Evolutionary conservation across 2,113 vertebrate genomes (phyloP).

Genomic region (Syngnathus scovelli): DNA sequence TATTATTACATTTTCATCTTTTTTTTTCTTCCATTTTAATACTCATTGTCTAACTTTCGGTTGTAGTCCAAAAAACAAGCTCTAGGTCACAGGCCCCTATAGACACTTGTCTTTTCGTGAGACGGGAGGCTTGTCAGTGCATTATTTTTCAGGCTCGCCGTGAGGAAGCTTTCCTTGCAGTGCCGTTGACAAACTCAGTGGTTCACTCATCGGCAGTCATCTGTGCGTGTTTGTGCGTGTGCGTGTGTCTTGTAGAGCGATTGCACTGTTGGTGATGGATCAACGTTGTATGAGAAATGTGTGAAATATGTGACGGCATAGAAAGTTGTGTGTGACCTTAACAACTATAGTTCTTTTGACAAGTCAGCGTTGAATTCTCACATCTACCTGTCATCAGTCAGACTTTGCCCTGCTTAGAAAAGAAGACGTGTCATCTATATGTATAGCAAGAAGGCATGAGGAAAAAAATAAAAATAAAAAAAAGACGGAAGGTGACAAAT

Average conservation of each 20-base stretch:
- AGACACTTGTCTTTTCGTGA: neutral
- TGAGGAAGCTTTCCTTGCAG: neutral
- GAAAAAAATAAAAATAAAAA: slow-evolving; percentile 61
- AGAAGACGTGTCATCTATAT: slow-evolving; percentile 51
- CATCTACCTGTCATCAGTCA: slow-evolving; percentile 17
- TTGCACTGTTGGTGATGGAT: neutral
- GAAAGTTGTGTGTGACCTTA: neutral
- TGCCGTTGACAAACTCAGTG: neutral
- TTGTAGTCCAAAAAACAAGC: neutral
- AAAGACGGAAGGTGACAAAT: slow-evolving; percentile 59
- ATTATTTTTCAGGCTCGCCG: neutral
- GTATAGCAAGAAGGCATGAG: slow-evolving; percentile 71
- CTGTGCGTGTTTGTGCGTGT: neutral
- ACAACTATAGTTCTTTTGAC: neutral
- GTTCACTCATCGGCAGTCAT: neutral
- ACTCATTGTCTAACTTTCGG: neutral
- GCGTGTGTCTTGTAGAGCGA: neutral
- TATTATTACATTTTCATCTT: no score
- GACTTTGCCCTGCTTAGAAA: slow-evolving; percentile 24
- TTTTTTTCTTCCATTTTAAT: neutral
- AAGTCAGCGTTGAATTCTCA: slow-evolving; percentile 13
- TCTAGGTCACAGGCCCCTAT: neutral
- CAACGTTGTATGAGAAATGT: neutral
- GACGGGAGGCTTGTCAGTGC: neutral
- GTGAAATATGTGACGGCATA: neutral